Evolutionary conservation across 2,113 vertebrate species (phyloP).

Genomic region (Isurus oxyrinchus): DNA sequence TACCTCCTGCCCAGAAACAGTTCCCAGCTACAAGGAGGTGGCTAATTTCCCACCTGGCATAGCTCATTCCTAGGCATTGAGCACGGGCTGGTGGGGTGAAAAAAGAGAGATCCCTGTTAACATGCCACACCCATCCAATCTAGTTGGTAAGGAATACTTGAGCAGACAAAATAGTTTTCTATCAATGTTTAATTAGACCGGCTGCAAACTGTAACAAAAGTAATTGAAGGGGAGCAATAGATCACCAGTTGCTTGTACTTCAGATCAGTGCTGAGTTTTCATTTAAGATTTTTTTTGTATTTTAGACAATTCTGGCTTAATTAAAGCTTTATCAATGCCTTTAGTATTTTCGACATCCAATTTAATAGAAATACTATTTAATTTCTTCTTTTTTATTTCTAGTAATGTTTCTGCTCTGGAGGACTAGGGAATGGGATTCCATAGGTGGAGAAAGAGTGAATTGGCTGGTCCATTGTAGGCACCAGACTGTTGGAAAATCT

Average conservation of each 20-base stretch:
- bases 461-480: neutral
- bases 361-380: neutral
- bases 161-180: neutral
- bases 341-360: neutral
- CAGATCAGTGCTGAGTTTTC: neutral
- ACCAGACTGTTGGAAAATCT: neutral
- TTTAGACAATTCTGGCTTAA: neutral
- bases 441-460: neutral
- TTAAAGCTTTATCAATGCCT: neutral
- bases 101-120: neutral
- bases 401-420: neutral
- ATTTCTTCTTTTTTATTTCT: neutral
- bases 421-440: neutral
- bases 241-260: neutral
- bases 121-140: neutral
- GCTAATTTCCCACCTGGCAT: neutral
- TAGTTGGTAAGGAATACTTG: neutral
- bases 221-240: neutral
- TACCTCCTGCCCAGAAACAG: neutral
- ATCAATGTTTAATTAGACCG: neutral
- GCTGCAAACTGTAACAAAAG: neutral
- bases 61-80: neutral
- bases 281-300: neutral
- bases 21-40: neutral
- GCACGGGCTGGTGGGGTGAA: neutral